Percentiles rank a stretch among this genome's conserved stretches.
Conservation (phyloP, 1,140 invertebrate genomes). For the Neoseiulus cucumeris region DNA sequence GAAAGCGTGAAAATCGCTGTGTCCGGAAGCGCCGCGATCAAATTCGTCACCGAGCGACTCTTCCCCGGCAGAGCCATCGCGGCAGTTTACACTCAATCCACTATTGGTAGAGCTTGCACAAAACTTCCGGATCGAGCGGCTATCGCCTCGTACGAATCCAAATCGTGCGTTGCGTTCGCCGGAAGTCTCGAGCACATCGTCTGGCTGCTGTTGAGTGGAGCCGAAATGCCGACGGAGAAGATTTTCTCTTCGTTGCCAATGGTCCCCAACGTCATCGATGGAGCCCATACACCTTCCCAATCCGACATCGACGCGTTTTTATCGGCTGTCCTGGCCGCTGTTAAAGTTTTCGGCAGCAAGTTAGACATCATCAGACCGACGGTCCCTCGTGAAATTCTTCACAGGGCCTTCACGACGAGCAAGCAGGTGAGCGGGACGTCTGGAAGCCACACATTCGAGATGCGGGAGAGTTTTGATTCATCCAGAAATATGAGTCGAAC, state of each 20-base stretch:
- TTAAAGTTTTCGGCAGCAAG: background rate
- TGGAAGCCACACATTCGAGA: too few species aligned
- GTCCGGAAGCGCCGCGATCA: background rate
- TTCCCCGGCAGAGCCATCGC: background rate
- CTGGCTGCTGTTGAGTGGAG: background rate
- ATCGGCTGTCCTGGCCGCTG: background rate
- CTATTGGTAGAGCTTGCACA: background rate
- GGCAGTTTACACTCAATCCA: background rate
- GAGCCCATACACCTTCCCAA: background rate
- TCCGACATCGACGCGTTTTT: slow-evolving; percentile 1
- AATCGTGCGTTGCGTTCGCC: background rate
- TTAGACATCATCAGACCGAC: background rate
- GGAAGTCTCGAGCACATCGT: slow-evolving; percentile 1
- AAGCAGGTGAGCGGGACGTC: background rate
- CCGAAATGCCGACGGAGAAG: background rate
- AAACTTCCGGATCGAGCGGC: background rate
- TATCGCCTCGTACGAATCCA: background rate
- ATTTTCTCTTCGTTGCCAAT: background rate
- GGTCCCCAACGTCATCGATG: background rate
- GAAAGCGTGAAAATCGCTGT: background rate
- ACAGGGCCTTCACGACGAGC: background rate
- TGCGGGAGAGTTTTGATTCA: too few species aligned
- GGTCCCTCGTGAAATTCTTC: background rate
- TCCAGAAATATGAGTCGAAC: too few species aligned
- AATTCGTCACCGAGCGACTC: background rate